Evolutionary conservation across 1,140 invertebrate species (phyloP).

Genomic region (Oppia nitens): DNA sequence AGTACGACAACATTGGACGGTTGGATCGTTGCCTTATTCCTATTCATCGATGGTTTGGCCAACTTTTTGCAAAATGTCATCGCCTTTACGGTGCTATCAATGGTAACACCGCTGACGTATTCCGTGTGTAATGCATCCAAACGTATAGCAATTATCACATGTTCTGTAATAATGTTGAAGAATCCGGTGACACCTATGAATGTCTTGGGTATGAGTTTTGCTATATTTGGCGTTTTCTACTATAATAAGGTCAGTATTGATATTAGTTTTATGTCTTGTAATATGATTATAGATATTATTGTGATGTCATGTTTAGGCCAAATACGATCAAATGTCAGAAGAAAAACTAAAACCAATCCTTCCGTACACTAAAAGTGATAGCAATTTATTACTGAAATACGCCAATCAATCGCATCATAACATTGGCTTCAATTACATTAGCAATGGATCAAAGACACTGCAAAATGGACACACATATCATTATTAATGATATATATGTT

Average conservation of each 20-base stretch:
- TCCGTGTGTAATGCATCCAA: slow-evolving; percentile 92
- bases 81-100: slow-evolving; percentile 68
- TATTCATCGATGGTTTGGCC: slow-evolving; percentile 61
- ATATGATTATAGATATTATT: no score
- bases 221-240: slow-evolving; percentile 68
- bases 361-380: neutral
- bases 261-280: no score
- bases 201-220: slow-evolving; percentile 73
- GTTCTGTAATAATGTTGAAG: slow-evolving; percentile 67
- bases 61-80: slow-evolving; percentile 90
- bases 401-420: neutral
- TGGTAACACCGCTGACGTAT: slow-evolving; percentile 81
- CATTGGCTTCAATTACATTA: neutral
- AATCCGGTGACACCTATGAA: slow-evolving; percentile 82
- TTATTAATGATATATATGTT: neutral
- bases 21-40: slow-evolving; percentile 31
- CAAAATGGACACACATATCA: neutral
- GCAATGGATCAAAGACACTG: neutral
- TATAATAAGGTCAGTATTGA: slow-evolving; percentile 62
- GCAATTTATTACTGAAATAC: neutral
- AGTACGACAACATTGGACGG: neutral
- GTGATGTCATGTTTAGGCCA: neutral
- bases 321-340: neutral
- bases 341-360: neutral
- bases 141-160: slow-evolving; percentile 74